Conservation (phyloP, 2,888 invertebrate genomes). For the Parthenolecanium corni region DNA sequence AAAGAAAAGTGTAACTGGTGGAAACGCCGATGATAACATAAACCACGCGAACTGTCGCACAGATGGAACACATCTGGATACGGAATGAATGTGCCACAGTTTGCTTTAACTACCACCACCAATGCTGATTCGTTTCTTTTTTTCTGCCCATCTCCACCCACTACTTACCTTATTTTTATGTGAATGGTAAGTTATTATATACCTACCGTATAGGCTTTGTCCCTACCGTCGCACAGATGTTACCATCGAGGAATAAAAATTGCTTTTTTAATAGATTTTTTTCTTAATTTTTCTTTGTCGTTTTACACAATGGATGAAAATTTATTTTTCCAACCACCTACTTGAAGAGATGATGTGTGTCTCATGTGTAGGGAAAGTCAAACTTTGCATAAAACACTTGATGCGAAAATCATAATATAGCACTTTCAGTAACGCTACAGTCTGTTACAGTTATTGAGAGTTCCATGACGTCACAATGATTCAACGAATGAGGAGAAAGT, state of each 20-base stretch:
- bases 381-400: too few species aligned
- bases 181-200: background rate
- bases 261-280: background rate
- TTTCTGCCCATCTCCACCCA: background rate
- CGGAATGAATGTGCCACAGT: conserved; percentile 2
- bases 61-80: conserved; percentile 2
- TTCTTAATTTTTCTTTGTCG: background rate
- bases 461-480: too few species aligned
- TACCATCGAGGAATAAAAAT: background rate
- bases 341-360: too few species aligned
- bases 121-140: background rate
- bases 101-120: background rate
- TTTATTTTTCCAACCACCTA: too few species aligned
- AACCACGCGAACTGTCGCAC: background rate
- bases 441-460: too few species aligned
- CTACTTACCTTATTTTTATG: background rate
- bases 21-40: conserved; percentile 2
- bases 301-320: too few species aligned
- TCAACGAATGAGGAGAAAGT: too few species aligned
- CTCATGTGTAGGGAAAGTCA: too few species aligned
- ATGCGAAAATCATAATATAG: too few species aligned
- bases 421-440: too few species aligned
- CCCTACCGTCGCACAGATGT: background rate
- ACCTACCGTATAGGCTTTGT: background rate
- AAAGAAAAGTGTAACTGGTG: background rate